These are phyloP conservation scores for Apogon hyalosoma DNA, from an alignment of 2,797 vertebrate species.

Conservation along the genomic window DNA sequence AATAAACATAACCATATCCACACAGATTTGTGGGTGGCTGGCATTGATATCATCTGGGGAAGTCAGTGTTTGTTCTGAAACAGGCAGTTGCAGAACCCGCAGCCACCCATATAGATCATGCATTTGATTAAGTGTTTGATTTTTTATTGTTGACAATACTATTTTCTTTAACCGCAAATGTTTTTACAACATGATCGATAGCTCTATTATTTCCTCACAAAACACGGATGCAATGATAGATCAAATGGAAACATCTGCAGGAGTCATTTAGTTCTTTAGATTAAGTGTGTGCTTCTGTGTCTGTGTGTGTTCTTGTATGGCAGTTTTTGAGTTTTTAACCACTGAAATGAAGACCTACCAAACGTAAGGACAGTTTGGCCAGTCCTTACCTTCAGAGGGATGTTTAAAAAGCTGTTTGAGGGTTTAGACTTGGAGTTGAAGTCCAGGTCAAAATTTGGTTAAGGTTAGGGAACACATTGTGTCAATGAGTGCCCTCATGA, in stretches of 20 bases:
- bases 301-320: background rate
- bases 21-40: slow-evolving; percentile 23
- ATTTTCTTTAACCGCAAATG: slow-evolving; percentile 39
- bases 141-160: slow-evolving; percentile 29
- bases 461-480: too few relatives aligned
- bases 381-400: too few relatives aligned
- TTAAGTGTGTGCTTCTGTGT: slow-evolving; percentile 11
- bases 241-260: slow-evolving; percentile 34
- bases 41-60: slow-evolving; percentile 30
- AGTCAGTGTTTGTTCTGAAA: slow-evolving; percentile 33
- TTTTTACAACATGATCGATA: slow-evolving; percentile 41
- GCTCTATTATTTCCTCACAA: slow-evolving; percentile 19
- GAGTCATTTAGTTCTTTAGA: slow-evolving; percentile 17
- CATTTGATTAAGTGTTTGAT: slow-evolving; percentile 9
- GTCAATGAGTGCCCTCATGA: too few relatives aligned
- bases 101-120: slow-evolving; percentile 23
- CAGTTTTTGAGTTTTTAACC: too few relatives aligned
- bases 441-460: too few relatives aligned
- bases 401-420: too few relatives aligned
- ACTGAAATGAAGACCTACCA: too few relatives aligned
- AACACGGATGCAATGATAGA: slow-evolving; percentile 25
- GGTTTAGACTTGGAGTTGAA: too few relatives aligned
- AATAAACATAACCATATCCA: slow-evolving; percentile 6
- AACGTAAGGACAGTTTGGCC: too few relatives aligned
- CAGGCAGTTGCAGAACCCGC: slow-evolving; percentile 43